Evolutionary conservation across 1,140 invertebrate genomes (phyloP), one percentile per base, ranked within the genome.

Genomic region (Aculops lycopersici): DNA sequence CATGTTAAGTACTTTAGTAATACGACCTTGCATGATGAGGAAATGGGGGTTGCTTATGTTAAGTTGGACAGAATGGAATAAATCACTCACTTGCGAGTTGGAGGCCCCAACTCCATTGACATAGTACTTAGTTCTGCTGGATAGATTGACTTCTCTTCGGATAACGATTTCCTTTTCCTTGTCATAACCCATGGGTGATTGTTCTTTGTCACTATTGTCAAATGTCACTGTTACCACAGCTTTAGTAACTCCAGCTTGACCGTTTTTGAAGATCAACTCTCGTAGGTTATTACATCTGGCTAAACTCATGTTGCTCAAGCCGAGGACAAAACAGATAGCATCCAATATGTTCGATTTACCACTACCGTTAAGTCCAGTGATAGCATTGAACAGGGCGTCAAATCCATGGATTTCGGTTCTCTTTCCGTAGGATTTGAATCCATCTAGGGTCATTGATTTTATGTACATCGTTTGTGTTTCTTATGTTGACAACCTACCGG

Each of bases 21-120:
- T 92, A 50, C 86, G 68, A 5, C 92, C 92, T 65, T 98, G 92
- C 90, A 98, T 97, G 48, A 98, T 98, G 3, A 98, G 67, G 56
- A 95, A 98, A 57, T 97, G 88, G 3, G 90, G 90, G 64, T 97
- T 97, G 57, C 97, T 97, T 0, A 97, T 80, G 58, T 98, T 98
- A 2, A 98, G 59, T 52, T 92, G 83, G 4, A 97, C 73, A 0
- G 86, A 88, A 49, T 78, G 75, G 55, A 98, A 95, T 47, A 98
- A 61, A 59, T 98, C 90, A 41, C 73, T 69, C 0, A 95, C 76
- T 49, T 74, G 62, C 51, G 76, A 81, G 53, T 84, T 83, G 47
- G 58, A 73, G 65, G 84, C 81, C 55, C 71, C 73, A 31, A 69
- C 70, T 4, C 88, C 86, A 61, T 97, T 95, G 36, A 97, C 83